Base-by-base conservation (phyloP, 2,113 vertebrate species). In the Desmodus rotundus region DNA sequence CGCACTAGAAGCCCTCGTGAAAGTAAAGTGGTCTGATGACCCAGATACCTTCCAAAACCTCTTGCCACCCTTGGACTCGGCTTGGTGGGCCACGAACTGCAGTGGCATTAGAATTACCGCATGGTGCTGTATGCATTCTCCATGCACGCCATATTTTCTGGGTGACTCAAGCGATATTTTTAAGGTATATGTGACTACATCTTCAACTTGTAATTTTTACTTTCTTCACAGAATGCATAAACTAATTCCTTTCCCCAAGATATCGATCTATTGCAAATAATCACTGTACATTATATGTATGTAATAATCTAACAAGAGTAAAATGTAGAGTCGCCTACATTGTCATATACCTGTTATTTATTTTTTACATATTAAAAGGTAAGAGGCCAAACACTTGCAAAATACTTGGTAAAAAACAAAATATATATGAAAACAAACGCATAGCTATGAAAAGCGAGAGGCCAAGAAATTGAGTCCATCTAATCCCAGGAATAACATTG, bases 281-380 rank as follows among this genome's bases (percentile, higher is more conserved):
- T 56, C 85, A 89, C 1, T 68, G 11, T 33, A 61, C 9, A 52
- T 31, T 26, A 9, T 6, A 82, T 56, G 24, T 50, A 58, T 33
- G 3, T 52, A 68, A 74, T 15, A 68, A 20, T 81, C 73, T 70
- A 89, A 61, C n/a, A 81, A 89, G 65, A 3, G 12, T 26, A 87
- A 91, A 83, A 83, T 24, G 8, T 16, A 50, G 70, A 36, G 33
- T 63, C 68, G 52, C 24, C 52, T 87, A 58, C 17, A 70, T 11
- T n/a, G 6, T 58, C 31, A 77, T 24, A 33, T 17, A 50, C 1
- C 4, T 95, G 84, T 93, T 43, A 93, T 31, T 45, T 73, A 70
- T 76, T 83, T 83, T 86, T 84, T 70, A 67, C n/a, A 45, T 36
- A 54, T 45, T 91, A 92, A 91, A 96, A 78, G 13, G 9, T 43